Base-by-base conservation (phyloP, 1,140 invertebrate species). In the Thaumetopoea pityocampa region DNA sequence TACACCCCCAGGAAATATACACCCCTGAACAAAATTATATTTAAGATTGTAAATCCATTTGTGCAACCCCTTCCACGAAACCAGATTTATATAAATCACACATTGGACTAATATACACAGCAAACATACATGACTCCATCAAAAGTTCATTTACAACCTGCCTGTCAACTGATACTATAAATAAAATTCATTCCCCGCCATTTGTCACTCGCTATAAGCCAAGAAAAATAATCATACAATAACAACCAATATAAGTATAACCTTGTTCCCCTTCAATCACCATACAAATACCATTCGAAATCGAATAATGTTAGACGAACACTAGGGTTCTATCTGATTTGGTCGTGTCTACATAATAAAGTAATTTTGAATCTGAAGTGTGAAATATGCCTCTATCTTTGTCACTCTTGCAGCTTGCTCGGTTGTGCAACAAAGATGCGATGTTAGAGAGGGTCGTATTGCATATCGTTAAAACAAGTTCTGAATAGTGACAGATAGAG, bases 391-490 rank as follows among this genome's bases (percentile, higher is more conserved):
- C 20, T 15, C 32, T 26, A 16, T 64, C 69, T 57, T 58, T 20
- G 26, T 71, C 32, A 27, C 16, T 28, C 57, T 2, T 28, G 16
- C 27, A n/a, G 11, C 30, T 32, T 24, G 12, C 35, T n/a, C 23
- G 41, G 30, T 18, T 27, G 41, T 33, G 42, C 26, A 43, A 53
- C 10, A 54, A 44, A 11, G 60, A 70, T 34, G 52, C 52, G 43
- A 34, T 28, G 37, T 43, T 56, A 63, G 56, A 55, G 52, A 66
- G 66, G 64, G 63, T 76, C 64, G 59, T 59, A 63, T 66, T 69
- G 73, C 73, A 74, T 78, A 73, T 78, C 64, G 74, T 78, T 78
- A 77, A 60, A 47, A 58, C 43, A 58, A 53, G 52, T 55, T 42
- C 34, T 5, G 45, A 67, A 56, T 51, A 44, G 56, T 42, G 53